Evolutionary conservation across 2,797 vertebrate genomes (phyloP), one percentile per base, ranked within the genome.

Genomic region (Onychomys leucogaster): DNA sequence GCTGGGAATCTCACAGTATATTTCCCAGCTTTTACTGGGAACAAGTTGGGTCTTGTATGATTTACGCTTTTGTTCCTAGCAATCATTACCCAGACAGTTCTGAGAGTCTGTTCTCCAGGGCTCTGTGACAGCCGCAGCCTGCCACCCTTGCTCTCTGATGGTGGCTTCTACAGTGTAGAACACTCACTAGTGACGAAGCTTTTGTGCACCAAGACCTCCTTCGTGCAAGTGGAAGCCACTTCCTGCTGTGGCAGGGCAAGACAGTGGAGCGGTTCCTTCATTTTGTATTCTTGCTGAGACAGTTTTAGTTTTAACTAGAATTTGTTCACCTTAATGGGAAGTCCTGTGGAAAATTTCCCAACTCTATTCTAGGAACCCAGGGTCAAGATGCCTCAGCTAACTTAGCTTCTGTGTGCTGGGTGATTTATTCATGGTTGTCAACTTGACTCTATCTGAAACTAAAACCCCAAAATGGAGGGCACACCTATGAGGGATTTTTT

Each of bases 11-110:
- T 91, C 6, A 1, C 14, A 80, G 78, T 91, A 12, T 71, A 52
- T 73, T 93, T 92, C 77, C n/a, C 59, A 27, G 34, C 12, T 86
- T 76, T 92, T 78, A 17, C 57, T 82, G 55, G 65, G 81, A 83
- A 67, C 75, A 92, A 76, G 73, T 10, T 76, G 63, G 65, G 91
- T 92, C 49, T 78, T 80, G 46, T 43, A 21, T 55, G 84, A 10
- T 89, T 57, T 71, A 65, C 29, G 32, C 80, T 85, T 83, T 63
- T 63, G 89, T 95, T 90, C 25, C 73, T 67, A 59, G 34, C 55
- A 25, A 8, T 37, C 73, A 63, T 67, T 73, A 75, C 41, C 59
- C 41, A 67, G 73, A 93, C 23, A 46, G 84, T 29, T 93, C 81
- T 21, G 59, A 82, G 75, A n/a, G 57, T 80, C 41, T 59, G 37